A percentile compares a stretch with the other conserved stretches of the same genome.
Conservation (phyloP, 2,797 vertebrate genomes). For the Syngnathus rostellatus region DNA sequence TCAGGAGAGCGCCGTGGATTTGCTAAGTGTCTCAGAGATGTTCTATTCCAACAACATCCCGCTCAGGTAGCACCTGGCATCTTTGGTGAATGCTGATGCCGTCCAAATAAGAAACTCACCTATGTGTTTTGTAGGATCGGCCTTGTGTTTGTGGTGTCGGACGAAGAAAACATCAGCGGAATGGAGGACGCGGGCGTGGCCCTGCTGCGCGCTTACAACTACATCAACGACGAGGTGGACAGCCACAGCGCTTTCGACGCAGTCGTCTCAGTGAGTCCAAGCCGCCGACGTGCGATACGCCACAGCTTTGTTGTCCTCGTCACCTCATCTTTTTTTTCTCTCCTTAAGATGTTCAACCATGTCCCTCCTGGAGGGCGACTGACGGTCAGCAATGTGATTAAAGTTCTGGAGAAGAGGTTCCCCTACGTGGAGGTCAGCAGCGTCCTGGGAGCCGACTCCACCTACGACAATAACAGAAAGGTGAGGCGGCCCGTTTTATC, state of each 20-base stretch:
- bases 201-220: constrained; percentile 87
- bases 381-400: constrained; percentile 83
- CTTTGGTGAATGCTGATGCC: constrained; percentile 45
- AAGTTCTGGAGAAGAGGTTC: constrained; percentile 86
- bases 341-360: constrained; percentile 80
- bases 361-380: constrained; percentile 76
- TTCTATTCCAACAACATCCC: constrained; percentile 96
- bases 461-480: constrained; percentile 89
- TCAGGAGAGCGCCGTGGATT: constrained; percentile 78
- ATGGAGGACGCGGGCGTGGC: constrained; percentile 89
- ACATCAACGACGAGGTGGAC: constrained; percentile 85
- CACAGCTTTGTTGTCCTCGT: background rate
- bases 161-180: constrained; percentile 83
- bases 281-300: background rate
- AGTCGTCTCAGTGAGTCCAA: constrained; percentile 77
- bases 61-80: constrained; percentile 72
- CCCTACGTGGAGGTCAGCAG: constrained; percentile 88
- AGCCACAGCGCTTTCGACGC: constrained; percentile 85
- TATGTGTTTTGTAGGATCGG: constrained; percentile 74
- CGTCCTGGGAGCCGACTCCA: constrained; percentile 84
- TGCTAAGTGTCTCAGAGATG: constrained; percentile 92
- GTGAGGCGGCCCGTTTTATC: constrained; percentile 53
- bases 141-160: constrained; percentile 88
- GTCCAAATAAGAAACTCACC: constrained; percentile 18
- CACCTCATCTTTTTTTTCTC: background rate